These are phyloP conservation scores for Catharus minimus DNA, from an alignment of 2,113 vertebrate species.

Conservation along the genomic window DNA sequence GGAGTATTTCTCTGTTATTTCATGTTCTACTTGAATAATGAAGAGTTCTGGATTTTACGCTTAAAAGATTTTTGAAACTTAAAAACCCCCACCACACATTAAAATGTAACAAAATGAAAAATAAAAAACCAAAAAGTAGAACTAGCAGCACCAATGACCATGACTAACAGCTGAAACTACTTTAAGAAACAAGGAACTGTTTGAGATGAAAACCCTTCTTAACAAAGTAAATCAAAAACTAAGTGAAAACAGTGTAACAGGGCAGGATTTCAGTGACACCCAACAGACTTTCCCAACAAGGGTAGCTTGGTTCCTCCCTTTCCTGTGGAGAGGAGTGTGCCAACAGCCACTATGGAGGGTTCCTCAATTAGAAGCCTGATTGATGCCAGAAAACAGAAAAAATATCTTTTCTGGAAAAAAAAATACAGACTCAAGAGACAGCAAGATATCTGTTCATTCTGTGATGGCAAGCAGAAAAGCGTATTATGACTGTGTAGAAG, in stretches of 20 bases:
- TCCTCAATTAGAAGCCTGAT: background rate
- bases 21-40: background rate
- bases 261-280: fast-evolving
- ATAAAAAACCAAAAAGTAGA: background rate
- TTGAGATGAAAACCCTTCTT: background rate
- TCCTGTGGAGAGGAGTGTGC: background rate
- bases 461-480: background rate
- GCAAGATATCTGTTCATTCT: background rate
- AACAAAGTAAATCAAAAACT: background rate
- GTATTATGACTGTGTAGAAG: background rate
- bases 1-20: background rate
- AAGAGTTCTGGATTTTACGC: background rate
- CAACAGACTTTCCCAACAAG: background rate
- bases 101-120: background rate
- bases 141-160: background rate
- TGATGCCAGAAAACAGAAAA: background rate
- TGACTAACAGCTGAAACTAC: background rate
- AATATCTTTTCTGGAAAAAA: background rate
- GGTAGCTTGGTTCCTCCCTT: background rate
- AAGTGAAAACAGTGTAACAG: background rate
- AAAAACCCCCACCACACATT: background rate
- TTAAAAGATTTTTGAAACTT: background rate
- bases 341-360: background rate
- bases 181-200: background rate
- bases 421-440: background rate